These are phyloP conservation scores for Crenuchus spilurus DNA, from an alignment of 2,797 vertebrate species.

Conservation along the genomic window DNA sequence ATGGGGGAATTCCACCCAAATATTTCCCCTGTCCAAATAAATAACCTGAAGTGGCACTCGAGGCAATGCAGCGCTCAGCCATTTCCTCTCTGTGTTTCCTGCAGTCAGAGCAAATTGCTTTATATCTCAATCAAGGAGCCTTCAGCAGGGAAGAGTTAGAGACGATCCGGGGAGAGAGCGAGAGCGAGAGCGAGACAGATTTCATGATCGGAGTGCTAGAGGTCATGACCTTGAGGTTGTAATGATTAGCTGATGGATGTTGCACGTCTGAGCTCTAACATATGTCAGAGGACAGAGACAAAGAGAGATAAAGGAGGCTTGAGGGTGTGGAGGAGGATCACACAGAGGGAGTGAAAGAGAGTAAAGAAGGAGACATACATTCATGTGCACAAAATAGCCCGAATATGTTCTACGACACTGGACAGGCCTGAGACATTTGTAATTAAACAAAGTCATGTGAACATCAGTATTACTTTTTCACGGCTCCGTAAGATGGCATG, in stretches of 20 bases:
- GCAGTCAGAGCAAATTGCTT: constrained; percentile 61
- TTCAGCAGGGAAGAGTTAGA: constrained; percentile 54
- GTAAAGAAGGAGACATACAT: not conserved
- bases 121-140: constrained; percentile 63
- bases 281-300: constrained; percentile 62
- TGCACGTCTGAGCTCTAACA: constrained; percentile 66
- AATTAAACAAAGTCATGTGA: too few species aligned
- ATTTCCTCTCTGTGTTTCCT: constrained; percentile 75
- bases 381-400: too few species aligned
- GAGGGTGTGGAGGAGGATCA: constrained; percentile 15
- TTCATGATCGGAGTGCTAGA: constrained; percentile 64
- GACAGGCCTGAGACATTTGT: not conserved
- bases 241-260: constrained; percentile 79
- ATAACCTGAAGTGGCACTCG: constrained; percentile 74
- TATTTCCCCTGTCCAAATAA: constrained; percentile 67
- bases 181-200: constrained; percentile 57
- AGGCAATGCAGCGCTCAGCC: constrained; percentile 65
- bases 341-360: constrained; percentile 29
- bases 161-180: not conserved
- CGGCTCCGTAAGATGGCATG: too few species aligned
- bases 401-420: not conserved
- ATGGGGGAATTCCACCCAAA: constrained; percentile 49
- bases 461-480: too few species aligned
- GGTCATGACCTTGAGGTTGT: constrained; percentile 72
- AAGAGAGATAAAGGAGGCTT: constrained; percentile 39